These are phyloP conservation scores for Dinoponera quadriceps DNA, from an alignment of 1,140 invertebrate genomes.

Conservation along the genomic window DNA sequence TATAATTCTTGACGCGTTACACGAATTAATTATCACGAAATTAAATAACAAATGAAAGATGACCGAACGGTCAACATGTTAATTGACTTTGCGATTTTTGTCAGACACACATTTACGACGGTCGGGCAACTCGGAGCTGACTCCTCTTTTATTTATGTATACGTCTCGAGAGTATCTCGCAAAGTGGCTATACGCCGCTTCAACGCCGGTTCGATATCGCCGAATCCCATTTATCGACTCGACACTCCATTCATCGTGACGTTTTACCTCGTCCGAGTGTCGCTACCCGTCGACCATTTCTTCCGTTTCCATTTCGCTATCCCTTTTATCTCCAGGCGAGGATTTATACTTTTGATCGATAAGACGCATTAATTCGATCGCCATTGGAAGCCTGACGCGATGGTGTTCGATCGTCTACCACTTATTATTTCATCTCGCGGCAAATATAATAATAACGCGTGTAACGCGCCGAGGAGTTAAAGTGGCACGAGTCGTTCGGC, in stretches of 20 bases:
- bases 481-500: no score
- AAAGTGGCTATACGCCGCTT: conserved; percentile 26
- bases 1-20: no score
- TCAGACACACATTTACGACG: no score
- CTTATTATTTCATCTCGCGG: conserved; percentile 26
- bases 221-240: conserved; percentile 50
- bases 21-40: no score
- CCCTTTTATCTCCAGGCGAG: conserved; percentile 18
- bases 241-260: conserved; percentile 47
- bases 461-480: not conserved
- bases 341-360: conserved; percentile 44
- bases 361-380: conserved; percentile 8
- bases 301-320: conserved; percentile 31
- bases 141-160: not conserved
- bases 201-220: conserved; percentile 28
- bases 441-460: conserved; percentile 25
- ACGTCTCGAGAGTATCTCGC: not conserved
- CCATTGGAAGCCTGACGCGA: not conserved
- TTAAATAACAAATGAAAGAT: no score
- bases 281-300: conserved; percentile 33
- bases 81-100: no score
- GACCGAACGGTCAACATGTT: no score
- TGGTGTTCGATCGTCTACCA: not conserved
- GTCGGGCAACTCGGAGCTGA: no score
- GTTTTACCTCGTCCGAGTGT: conserved; percentile 30